These are phyloP conservation scores for Drosophila emarginata DNA, from an alignment of 2,888 invertebrate genomes.

Conservation along the genomic window DNA sequence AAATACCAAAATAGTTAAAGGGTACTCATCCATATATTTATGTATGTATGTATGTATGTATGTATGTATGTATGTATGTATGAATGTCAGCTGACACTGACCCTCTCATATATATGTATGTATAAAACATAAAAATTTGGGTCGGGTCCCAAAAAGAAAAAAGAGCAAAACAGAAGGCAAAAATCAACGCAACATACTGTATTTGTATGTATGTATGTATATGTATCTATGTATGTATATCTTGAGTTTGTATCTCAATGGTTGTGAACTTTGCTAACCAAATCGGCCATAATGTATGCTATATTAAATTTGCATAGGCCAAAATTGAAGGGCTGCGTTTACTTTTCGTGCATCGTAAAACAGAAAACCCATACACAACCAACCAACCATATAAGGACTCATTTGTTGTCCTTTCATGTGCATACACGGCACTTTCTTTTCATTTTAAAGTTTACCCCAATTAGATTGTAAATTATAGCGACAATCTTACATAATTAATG, in stretches of 20 bases:
- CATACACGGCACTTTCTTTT: not conserved
- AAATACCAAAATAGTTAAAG: not conserved
- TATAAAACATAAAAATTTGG: slow-evolving; percentile 21
- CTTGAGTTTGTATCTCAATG: not conserved
- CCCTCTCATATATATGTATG: slow-evolving; percentile 39
- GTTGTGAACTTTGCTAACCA: slow-evolving; percentile 23
- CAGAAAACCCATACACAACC: not conserved
- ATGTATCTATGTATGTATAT: not conserved
- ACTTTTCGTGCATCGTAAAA: not conserved
- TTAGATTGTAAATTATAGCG: slow-evolving; percentile 1
- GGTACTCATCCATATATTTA: not conserved
- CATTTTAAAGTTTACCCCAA: slow-evolving; percentile 1
- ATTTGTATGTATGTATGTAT: too few species aligned
- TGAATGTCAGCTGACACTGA: slow-evolving; percentile 49
- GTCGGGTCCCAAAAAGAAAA: not conserved
- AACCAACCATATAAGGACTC: not conserved
- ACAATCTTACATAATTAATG: not conserved
- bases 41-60: not conserved
- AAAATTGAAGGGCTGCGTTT: not conserved
- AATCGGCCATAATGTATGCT: slow-evolving; percentile 47
- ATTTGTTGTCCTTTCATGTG: not conserved
- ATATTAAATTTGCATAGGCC: not conserved
- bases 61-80: not conserved
- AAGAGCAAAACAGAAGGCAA: not conserved
- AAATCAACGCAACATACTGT: not conserved